A percentile compares a stretch with the other conserved stretches of the same genome.
These are phyloP conservation scores for Gnathonemus longibarbis DNA, from an alignment of 2,113 vertebrate genomes.

Conservation along the genomic window DNA sequence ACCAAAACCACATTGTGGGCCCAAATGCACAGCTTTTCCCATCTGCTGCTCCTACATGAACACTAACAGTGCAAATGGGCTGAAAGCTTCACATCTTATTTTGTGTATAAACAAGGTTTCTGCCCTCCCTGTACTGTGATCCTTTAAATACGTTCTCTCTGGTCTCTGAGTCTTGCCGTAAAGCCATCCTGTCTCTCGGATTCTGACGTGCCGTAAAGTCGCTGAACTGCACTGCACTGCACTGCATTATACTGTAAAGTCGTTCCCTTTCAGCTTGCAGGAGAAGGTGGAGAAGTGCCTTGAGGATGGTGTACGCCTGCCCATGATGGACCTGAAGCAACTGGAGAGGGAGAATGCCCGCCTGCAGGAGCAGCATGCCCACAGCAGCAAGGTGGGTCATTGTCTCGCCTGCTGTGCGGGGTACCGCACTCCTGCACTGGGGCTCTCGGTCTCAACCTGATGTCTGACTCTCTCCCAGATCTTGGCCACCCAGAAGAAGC, in stretches of 20 bases:
- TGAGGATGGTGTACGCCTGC: constrained; percentile 83
- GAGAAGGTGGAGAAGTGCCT: constrained; percentile 90
- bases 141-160: not conserved
- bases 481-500: constrained; percentile 76
- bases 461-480: constrained; percentile 58
- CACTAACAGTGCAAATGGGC: not conserved
- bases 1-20: not conserved
- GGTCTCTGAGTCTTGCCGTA: not conserved
- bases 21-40: not conserved
- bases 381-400: constrained; percentile 66
- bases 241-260: not conserved
- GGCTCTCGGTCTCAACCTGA: no score
- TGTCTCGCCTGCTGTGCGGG: not conserved
- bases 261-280: constrained; percentile 67
- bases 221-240: not conserved
- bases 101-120: not conserved
- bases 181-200: not conserved
- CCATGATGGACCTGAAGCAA: constrained; percentile 82
- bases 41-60: not conserved
- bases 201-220: not conserved
- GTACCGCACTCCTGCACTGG: no score
- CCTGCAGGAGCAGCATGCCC: constrained; percentile 71
- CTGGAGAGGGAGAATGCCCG: constrained; percentile 78
- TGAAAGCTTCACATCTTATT: not conserved
- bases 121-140: not conserved